These are phyloP conservation scores for Saturnia japonica DNA, from an alignment of 2,888 invertebrate species.

Conservation along the genomic window DNA sequence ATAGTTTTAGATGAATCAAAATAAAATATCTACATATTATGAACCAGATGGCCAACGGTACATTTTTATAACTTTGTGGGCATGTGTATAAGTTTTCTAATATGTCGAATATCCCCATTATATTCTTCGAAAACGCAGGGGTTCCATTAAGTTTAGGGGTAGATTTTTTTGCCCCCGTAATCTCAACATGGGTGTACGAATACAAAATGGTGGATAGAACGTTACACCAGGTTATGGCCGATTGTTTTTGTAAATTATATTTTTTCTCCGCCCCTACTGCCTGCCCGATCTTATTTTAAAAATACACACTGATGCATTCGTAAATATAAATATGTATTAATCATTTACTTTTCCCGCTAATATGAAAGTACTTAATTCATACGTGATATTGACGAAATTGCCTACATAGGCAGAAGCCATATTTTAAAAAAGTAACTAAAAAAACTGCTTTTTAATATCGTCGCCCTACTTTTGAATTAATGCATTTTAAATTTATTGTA, in stretches of 20 bases:
- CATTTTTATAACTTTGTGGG: background rate
- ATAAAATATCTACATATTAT: background rate
- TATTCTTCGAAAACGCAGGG: background rate
- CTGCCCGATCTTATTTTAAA: background rate
- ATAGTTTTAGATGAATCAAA: background rate
- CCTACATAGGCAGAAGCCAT: too few relatives aligned
- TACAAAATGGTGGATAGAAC: conserved; percentile 15
- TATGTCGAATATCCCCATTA: background rate
- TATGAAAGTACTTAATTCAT: background rate
- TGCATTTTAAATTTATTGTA: background rate
- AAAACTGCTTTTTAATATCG: background rate
- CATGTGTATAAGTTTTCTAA: background rate
- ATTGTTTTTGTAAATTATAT: background rate
- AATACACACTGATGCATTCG: conserved; percentile 7
- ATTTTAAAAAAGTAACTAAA: background rate
- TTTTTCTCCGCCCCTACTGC: conserved; percentile 9
- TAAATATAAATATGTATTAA: background rate
- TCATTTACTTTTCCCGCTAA: conserved; percentile 3
- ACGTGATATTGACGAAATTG: too few relatives aligned
- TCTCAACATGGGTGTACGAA: background rate
- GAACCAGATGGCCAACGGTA: background rate
- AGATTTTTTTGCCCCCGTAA: background rate
- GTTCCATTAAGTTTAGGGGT: background rate
- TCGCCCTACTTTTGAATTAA: background rate
- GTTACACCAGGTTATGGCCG: background rate